These are phyloP conservation scores for Euproctis similis DNA, from an alignment of 2,888 invertebrate species.

Conservation along the genomic window DNA sequence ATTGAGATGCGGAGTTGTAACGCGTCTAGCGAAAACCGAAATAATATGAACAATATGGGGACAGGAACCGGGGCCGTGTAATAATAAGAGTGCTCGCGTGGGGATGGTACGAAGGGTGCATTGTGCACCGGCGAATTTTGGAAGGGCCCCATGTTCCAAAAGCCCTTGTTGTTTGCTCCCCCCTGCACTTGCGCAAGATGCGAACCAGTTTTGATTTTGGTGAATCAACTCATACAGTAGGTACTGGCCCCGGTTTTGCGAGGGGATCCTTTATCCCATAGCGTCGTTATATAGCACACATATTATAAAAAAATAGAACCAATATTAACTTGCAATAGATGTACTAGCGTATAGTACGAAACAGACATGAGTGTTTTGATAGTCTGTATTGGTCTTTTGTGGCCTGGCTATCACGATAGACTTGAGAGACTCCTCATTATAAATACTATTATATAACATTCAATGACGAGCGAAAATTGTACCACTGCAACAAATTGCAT, in stretches of 20 bases:
- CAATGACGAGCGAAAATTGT: no score
- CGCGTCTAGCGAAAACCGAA: conserved; percentile 65
- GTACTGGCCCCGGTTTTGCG: conserved; percentile 45
- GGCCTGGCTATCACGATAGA: no score
- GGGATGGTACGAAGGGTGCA: conserved; percentile 75
- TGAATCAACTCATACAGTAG: conserved; percentile 53
- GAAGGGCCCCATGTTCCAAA: conserved; percentile 68
- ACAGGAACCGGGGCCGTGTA: conserved; percentile 68
- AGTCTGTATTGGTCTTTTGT: no score
- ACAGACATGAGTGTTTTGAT: no score
- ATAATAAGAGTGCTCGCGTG: conserved; percentile 73
- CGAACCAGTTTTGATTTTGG: conserved; percentile 73
- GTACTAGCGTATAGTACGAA: no score
- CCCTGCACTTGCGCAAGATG: conserved; percentile 74
- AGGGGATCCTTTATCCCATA: conserved; percentile 48
- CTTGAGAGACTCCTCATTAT: no score
- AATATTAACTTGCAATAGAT: no score
- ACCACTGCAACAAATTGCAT: no score
- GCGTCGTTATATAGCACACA: conserved; percentile 34
- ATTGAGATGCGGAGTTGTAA: conserved; percentile 41
- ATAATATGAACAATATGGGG: conserved; percentile 74
- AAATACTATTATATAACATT: no score
- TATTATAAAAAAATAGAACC: no score
- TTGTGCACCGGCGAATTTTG: conserved; percentile 74
- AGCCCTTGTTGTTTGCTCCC: conserved; percentile 66